phyloP scores from a whole-genome alignment of 2,113 vertebrate genomes.

The Poecile atricapillus region DNA sequence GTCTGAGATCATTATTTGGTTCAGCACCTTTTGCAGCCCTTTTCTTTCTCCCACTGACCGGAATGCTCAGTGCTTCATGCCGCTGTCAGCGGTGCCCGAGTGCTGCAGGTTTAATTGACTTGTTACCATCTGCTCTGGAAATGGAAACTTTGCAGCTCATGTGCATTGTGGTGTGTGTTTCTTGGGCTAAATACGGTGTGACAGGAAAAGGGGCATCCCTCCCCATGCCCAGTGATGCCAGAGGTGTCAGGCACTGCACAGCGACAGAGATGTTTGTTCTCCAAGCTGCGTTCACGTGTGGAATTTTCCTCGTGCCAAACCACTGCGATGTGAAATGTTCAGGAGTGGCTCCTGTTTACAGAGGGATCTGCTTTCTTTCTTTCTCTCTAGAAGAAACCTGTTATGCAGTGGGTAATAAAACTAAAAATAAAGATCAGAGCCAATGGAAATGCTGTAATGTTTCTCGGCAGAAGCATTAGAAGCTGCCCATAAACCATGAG shows the following conservation, averaged over 20 bases:
- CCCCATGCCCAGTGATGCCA: background rate
- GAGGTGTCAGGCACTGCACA: background rate
- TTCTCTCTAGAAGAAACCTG: conserved; percentile 69
- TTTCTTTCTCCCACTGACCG: background rate
- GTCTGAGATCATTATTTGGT: background rate
- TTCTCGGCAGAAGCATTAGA: conserved; percentile 71
- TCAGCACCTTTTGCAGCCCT: background rate
- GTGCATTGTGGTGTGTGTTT: background rate
- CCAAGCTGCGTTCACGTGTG: background rate
- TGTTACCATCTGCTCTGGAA: conserved; percentile 29
- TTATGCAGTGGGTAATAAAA: conserved; percentile 70
- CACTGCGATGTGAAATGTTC: background rate
- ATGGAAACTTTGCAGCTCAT: background rate
- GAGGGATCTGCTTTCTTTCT: conserved; percentile 75
- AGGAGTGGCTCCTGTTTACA: conserved; percentile 68
- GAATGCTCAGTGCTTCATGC: fast-evolving
- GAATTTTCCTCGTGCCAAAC: conserved; percentile 34
- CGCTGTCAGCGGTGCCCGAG: background rate
- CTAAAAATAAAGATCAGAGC: conserved; percentile 75
- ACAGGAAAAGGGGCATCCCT: background rate
- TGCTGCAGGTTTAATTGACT: background rate
- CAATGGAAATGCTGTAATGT: conserved; percentile 68
- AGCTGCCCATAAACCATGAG: conserved; percentile 62
- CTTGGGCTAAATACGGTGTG: background rate
- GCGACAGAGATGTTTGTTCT: background rate